A percentile compares a stretch with the other conserved stretches of the same genome.
Conservation (phyloP, 2,888 invertebrate genomes). For the Saturnia japonica region DNA sequence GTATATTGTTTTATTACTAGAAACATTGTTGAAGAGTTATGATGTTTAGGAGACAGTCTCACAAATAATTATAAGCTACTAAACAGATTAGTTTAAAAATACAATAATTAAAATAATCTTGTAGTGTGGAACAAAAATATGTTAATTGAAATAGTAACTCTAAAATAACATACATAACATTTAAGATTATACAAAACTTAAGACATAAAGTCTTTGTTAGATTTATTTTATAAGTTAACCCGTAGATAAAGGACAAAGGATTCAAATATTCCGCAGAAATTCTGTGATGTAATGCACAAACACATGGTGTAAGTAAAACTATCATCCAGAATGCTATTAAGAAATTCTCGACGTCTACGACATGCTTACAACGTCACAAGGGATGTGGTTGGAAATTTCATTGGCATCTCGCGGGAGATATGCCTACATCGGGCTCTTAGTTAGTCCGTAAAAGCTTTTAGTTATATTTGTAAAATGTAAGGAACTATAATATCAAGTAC, state of each 20-base stretch:
- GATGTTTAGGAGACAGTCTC: too few species aligned
- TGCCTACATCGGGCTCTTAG: not conserved
- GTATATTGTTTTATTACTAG: too few species aligned
- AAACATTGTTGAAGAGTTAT: too few species aligned
- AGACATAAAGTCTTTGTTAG: not conserved
- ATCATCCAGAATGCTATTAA: constrained; percentile 48
- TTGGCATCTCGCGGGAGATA: constrained; percentile 7
- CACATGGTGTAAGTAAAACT: constrained; percentile 43
- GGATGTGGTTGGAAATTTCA: constrained; percentile 14
- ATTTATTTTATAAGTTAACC: not conserved
- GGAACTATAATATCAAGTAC: not conserved
- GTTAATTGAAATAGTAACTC: too few species aligned
- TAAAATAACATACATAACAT: too few species aligned
- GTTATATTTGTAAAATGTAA: not conserved
- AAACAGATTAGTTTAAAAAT: too few species aligned
- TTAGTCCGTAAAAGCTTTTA: constrained; percentile 15
- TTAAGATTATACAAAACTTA: not conserved
- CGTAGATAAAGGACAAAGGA: constrained; percentile 30
- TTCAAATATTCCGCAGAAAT: constrained; percentile 53
- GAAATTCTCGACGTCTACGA: constrained; percentile 39
- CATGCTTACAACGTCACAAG: constrained; percentile 13
- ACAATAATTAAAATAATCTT: too few species aligned
- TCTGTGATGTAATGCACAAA: constrained; percentile 48
- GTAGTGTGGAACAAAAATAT: too few species aligned
- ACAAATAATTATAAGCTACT: too few species aligned